Evolutionary conservation across 2,113 vertebrate species (phyloP).

Genomic region (Aspidoscelis tigris): DNA sequence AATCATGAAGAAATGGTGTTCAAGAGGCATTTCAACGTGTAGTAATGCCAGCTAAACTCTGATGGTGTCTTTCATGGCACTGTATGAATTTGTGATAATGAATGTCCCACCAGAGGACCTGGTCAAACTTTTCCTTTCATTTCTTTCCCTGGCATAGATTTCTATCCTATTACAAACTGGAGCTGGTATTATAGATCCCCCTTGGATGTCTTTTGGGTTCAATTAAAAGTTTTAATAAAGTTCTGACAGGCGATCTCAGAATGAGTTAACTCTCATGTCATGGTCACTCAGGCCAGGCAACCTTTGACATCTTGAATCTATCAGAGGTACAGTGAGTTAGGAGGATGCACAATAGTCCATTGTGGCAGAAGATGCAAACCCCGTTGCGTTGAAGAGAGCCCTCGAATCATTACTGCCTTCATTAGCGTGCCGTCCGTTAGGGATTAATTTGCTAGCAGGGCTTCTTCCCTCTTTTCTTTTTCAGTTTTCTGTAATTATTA

Average conservation of each 20-base stretch:
- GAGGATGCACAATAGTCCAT: conserved; percentile 88
- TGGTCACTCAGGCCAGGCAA: conserved; percentile 91
- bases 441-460: conserved; percentile 85
- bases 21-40: conserved; percentile 42
- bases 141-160: conserved; percentile 62
- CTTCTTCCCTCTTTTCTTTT: conserved; percentile 58
- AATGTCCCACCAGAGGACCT: conserved; percentile 59
- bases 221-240: conserved; percentile 77
- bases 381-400: conserved; percentile 81
- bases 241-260: conserved; percentile 66
- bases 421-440: conserved; percentile 86
- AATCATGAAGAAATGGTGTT: conserved; percentile 55
- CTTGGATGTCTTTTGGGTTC: conserved; percentile 65
- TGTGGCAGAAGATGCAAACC: conserved; percentile 85
- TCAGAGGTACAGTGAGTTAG: conserved; percentile 76
- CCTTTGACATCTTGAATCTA: conserved; percentile 91
- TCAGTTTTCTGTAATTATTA: conserved; percentile 82
- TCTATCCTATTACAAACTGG: conserved; percentile 62
- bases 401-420: conserved; percentile 82
- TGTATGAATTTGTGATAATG: conserved; percentile 64
- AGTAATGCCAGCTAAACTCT: conserved; percentile 45
- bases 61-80: conserved; percentile 36
- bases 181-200: conserved; percentile 69
- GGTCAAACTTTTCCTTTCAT: conserved; percentile 63
- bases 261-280: conserved; percentile 87